Base-by-base conservation (phyloP, 2,888 invertebrate genomes). In the Xylota sylvarum region DNA sequence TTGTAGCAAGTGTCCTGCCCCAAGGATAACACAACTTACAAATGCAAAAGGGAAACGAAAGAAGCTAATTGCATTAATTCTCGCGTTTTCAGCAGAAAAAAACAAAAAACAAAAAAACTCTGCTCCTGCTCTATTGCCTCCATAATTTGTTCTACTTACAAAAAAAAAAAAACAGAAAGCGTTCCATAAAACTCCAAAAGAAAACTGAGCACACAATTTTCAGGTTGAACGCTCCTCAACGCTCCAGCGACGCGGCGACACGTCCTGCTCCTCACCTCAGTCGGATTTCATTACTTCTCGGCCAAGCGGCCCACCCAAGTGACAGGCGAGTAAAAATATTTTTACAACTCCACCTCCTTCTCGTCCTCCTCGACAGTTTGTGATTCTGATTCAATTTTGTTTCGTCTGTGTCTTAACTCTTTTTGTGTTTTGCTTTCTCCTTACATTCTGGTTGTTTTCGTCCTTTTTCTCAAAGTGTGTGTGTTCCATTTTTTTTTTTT, bases 61-160 rank as follows among this genome's bases (percentile, higher is more conserved):
- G 81, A 81, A 85, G 81, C 76, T 85, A 85, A 85, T 85, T 85
- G 85, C 81, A 85, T 85, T 85, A 85, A 81, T 85, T 85, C 72
- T 81, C 85, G 85, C 81, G 85, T 81, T 85, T 72, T 81, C 85
- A 85, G 60, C 76, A 79, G 12, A 85, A 80, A 56, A 65, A 70
- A 12, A 65, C 19, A 77, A 46, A 67, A 46, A 67, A 30, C 5
- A 72, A 72, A 77, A 72, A 62, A 70, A 72, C n/a, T n/a, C n/a
- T n/a, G n/a, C 70, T 76, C 30, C 81, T 85, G 81, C 72, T 81
- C 81, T 76, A 81, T 85, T 85, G 81, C 85, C 85, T 80, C 81
- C 81, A 85, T 85, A 81, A 85, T 85, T 81, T 72, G 81, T 81
- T 58, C 50, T 46, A 64, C 70, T 80, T 27, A 50, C 9, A 55